These are phyloP conservation scores for Chaunax sp. DNA, from an alignment of 2,797 vertebrate species.

Conservation along the genomic window DNA sequence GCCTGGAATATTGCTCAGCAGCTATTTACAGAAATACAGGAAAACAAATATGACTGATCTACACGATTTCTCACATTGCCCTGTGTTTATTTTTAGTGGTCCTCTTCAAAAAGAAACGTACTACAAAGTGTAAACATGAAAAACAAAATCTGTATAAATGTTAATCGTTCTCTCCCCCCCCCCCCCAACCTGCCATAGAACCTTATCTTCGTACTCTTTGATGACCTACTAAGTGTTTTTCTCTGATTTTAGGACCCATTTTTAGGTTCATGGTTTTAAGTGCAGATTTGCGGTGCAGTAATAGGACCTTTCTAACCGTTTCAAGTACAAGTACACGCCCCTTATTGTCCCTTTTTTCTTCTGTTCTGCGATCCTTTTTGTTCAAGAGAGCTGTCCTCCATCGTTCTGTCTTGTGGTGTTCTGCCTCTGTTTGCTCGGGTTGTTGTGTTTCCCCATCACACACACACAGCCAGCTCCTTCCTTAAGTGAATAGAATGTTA, in stretches of 20 bases:
- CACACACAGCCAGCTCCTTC: constrained; percentile 44
- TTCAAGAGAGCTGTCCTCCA: constrained; percentile 66
- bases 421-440: constrained; percentile 79
- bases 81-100: constrained; percentile 82
- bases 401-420: constrained; percentile 78
- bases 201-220: constrained; percentile 62
- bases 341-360: constrained; percentile 58
- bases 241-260: constrained; percentile 67
- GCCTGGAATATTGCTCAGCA: constrained; percentile 82
- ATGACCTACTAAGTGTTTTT: constrained; percentile 74
- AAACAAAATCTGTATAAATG: constrained; percentile 64
- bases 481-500: constrained; percentile 68
- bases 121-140: constrained; percentile 82
- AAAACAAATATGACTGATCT: constrained; percentile 70
- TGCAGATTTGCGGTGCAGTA: constrained; percentile 75
- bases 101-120: constrained; percentile 74
- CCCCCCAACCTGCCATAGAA: constrained; percentile 45
- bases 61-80: constrained; percentile 75
- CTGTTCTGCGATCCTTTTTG: constrained; percentile 62
- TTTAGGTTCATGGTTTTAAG: constrained; percentile 62
- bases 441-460: constrained; percentile 41
- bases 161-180: constrained; percentile 43
- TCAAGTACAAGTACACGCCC: constrained; percentile 81
- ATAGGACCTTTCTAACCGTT: constrained; percentile 65
- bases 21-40: constrained; percentile 84